Evolutionary conservation across 2,888 invertebrate genomes (phyloP), one percentile per base, ranked within the genome.

Genomic region (Dolomedes plantarius): DNA sequence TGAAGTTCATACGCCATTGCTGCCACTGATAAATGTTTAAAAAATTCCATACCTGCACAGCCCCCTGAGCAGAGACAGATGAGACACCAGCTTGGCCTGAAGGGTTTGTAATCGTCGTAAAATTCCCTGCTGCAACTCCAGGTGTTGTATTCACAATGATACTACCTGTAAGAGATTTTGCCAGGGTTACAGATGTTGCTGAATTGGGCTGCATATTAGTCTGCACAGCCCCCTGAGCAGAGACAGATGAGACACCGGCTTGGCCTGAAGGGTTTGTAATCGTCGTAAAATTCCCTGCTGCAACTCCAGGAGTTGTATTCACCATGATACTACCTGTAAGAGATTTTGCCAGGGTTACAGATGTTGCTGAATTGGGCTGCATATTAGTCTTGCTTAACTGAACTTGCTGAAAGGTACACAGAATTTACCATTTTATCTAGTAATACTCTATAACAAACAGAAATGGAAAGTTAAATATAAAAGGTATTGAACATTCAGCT

Each of bases 141-240:
- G 87, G 64, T 69, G 88, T 65, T 31, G 87, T 74, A 46, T 87
- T 88, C 6, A 88, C 88, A 79, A 88, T 88, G 9, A 89, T 88
- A n/a, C n/a, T n/a, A n/a, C n/a, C n/a, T n/a, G n/a, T n/a, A n/a
- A n/a, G n/a, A n/a, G n/a, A n/a, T n/a, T n/a, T n/a, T n/a, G n/a
- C n/a, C n/a, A n/a, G n/a, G n/a, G n/a, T n/a, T n/a, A n/a, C n/a
- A n/a, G n/a, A n/a, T n/a, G n/a, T n/a, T n/a, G n/a, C n/a, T n/a
- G n/a, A n/a, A n/a, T n/a, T n/a, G n/a, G n/a, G n/a, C n/a, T n/a
- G n/a, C n/a, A n/a, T n/a, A n/a, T n/a, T n/a, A n/a, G n/a, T n/a
- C n/a, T n/a, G n/a, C n/a, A n/a, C n/a, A n/a, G n/a, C n/a, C n/a
- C n/a, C n/a, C n/a, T n/a, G n/a, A n/a, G n/a, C n/a, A n/a, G 80